Conservation (phyloP, 2,113 vertebrate species). For the Nothobranchius furzeri region DNA sequence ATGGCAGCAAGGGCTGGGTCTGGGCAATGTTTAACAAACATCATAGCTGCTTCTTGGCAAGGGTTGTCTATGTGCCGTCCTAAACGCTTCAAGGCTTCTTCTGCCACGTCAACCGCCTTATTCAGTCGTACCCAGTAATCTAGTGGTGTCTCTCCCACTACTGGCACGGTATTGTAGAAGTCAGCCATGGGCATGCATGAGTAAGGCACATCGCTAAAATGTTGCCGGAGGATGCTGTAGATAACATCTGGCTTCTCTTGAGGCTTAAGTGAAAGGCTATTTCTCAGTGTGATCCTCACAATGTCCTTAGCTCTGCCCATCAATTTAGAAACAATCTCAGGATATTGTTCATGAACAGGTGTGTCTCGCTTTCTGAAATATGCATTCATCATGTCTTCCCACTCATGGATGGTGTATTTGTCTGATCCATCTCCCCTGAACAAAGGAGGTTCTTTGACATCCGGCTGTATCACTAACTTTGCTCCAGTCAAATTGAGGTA, state of each 20-base stretch:
- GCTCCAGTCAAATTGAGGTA: constrained; percentile 1
- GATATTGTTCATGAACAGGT: not conserved
- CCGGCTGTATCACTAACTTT: constrained; percentile 1
- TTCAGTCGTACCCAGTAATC: constrained; percentile 43
- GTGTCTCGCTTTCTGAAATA: constrained; percentile 11
- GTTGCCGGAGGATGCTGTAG: constrained; percentile 36
- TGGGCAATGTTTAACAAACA: constrained; percentile 53
- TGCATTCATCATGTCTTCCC: constrained; percentile 10
- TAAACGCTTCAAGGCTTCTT: constrained; percentile 30
- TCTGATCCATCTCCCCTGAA: constrained; percentile 26
- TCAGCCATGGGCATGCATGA: constrained; percentile 41
- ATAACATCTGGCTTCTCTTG: constrained; percentile 21
- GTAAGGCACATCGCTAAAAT: constrained; percentile 28
- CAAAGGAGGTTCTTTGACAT: not conserved
- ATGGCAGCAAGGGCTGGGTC: constrained; percentile 26
- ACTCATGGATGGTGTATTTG: no score
- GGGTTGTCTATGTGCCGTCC: constrained; percentile 19
- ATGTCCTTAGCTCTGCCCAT: constrained; percentile 41
- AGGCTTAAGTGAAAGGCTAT: not conserved
- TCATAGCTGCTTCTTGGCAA: constrained; percentile 29
- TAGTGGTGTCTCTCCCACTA: constrained; percentile 12
- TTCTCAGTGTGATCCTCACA: constrained; percentile 28
- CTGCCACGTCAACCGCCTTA: constrained; percentile 38
- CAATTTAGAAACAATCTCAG: constrained; percentile 19
- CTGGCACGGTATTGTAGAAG: constrained; percentile 39